A percentile compares a stretch with the other conserved stretches of the same genome.
These are phyloP conservation scores for Rhimphoctona megacephalus DNA, from an alignment of 2,888 invertebrate species.

Conservation along the genomic window DNA sequence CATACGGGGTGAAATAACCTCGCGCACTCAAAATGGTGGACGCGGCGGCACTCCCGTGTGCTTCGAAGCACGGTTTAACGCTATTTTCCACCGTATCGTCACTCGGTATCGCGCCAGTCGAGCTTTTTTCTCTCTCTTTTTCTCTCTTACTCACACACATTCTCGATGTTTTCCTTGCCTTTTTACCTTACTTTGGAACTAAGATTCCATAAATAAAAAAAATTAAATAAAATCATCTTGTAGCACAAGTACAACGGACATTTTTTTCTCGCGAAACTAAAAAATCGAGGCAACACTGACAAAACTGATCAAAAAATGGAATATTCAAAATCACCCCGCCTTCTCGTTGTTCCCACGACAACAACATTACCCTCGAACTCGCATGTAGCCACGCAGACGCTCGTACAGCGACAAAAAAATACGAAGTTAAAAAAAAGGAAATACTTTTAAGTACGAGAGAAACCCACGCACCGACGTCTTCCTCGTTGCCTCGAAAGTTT, in stretches of 20 bases:
- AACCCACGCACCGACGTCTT: background rate
- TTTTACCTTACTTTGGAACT: background rate
- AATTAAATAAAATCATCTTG: background rate
- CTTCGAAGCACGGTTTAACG: slow-evolving; percentile 55
- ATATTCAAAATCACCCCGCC: slow-evolving; percentile 60
- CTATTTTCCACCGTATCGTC: slow-evolving; percentile 56
- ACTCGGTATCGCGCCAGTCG: slow-evolving; percentile 46
- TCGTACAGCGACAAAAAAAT: background rate
- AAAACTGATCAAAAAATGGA: background rate
- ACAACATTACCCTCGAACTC: slow-evolving; percentile 59
- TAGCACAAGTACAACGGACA: background rate
- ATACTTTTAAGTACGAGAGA: background rate
- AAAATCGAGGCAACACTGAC: background rate
- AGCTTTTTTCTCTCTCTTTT: slow-evolving; percentile 43
- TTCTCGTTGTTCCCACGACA: slow-evolving; percentile 57
- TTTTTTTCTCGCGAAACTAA: background rate
- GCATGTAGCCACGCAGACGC: slow-evolving; percentile 4
- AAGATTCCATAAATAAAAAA: background rate
- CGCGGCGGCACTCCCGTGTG: slow-evolving; percentile 79
- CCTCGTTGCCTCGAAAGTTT: background rate
- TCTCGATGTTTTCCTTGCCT: background rate
- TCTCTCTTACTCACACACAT: background rate
- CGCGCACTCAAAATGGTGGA: slow-evolving; percentile 83
- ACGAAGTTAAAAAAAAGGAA: background rate
- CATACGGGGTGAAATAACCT: slow-evolving; percentile 78